phyloP scores from a whole-genome alignment of 2,797 vertebrate species.

The Alca torda region DNA sequence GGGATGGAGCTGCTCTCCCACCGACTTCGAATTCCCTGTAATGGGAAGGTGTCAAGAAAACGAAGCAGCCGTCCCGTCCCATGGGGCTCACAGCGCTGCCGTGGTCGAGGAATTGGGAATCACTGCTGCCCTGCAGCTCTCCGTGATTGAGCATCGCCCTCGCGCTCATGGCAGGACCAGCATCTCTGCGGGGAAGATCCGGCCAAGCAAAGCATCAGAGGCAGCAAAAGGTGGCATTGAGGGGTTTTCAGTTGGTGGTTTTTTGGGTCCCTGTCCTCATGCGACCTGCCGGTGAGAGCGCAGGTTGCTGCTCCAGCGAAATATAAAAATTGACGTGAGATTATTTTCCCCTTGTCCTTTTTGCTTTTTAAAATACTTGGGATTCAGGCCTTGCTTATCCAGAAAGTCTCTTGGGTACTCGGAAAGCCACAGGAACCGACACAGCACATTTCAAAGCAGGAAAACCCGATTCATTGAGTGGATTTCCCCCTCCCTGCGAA shows the following conservation, averaged over 20 bases:
- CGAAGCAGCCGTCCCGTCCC: not conserved
- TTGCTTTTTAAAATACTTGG: not conserved
- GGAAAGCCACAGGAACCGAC: not conserved
- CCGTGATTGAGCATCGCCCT: not conserved
- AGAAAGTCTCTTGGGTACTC: not conserved
- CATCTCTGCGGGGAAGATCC: not conserved
- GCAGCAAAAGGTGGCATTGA: not conserved
- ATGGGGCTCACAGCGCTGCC: rapidly evolving
- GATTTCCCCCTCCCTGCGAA: not conserved
- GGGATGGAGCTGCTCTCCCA: not conserved
- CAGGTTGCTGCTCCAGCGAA: not conserved
- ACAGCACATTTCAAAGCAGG: slow-evolving; percentile 6
- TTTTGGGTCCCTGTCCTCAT: not conserved
- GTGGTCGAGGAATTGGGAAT: rapidly evolving
- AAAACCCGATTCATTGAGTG: slow-evolving; percentile 30
- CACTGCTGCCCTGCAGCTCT: not conserved
- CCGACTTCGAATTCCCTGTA: not conserved
- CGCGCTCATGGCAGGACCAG: not conserved
- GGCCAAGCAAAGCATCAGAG: not conserved
- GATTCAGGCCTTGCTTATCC: slow-evolving; percentile 6
- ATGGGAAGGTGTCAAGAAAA: slow-evolving; percentile 25
- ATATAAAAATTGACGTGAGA: not conserved
- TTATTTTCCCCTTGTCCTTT: not conserved
- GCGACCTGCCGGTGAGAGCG: rapidly evolving
- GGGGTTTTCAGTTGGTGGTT: rapidly evolving